Conservation (phyloP, 37 sponge, comb jelly and placozoan genomes). For the Amphimedon queenslandica region DNA sequence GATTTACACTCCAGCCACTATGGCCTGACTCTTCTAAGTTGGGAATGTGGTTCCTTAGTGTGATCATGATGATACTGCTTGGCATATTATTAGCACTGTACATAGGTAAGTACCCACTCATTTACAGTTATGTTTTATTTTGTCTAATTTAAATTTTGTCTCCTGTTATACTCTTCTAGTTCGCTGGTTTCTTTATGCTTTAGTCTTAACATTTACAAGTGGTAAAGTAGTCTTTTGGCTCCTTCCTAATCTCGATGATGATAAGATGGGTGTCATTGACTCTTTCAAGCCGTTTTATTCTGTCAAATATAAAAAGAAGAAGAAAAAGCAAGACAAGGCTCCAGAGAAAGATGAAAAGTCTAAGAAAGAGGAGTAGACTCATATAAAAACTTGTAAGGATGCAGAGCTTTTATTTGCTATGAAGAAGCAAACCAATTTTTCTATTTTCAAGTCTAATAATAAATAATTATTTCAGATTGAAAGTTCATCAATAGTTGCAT, state of each 20-base stretch:
- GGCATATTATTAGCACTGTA: constrained; percentile 34
- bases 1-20: constrained; percentile 63
- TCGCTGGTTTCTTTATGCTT: constrained; percentile 34
- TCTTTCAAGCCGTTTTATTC: constrained; percentile 78
- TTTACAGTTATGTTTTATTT: not conserved
- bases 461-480: no score
- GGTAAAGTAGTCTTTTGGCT: constrained; percentile 61
- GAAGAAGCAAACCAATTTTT: no score
- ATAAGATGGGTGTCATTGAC: constrained; percentile 55
- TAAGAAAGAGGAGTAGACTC: not conserved
- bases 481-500: no score
- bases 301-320: constrained; percentile 11
- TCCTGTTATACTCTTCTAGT: constrained; percentile 8
- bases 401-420: no score
- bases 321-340: constrained; percentile 5
- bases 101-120: no score
- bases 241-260: constrained; percentile 70
- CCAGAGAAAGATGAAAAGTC: not conserved
- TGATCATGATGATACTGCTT: constrained; percentile 29
- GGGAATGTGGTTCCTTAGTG: constrained; percentile 44
- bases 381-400: no score
- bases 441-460: no score
- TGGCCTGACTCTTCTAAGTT: constrained; percentile 71
- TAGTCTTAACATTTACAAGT: constrained; percentile 22
- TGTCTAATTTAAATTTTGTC: not conserved